Evolutionary conservation across 2,113 vertebrate genomes (phyloP), one percentile per base, ranked within the genome.

Genomic region (Panthera tigris): DNA sequence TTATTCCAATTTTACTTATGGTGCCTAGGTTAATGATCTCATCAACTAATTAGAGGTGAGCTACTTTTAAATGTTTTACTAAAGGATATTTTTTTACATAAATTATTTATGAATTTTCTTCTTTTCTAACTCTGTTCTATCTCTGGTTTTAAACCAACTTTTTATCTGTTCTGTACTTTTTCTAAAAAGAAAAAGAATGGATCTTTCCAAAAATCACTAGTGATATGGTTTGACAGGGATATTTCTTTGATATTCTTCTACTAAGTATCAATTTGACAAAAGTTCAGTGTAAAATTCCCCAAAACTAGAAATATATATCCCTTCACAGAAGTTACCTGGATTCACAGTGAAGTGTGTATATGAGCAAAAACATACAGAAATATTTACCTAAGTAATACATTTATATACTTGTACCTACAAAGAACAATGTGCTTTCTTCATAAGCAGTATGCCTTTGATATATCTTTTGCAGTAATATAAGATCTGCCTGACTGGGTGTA

Each of bases 21-120:
- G 52, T 31, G 57, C 36, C 25, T 52, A 87, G 31, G 19, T 89
- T 96, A 93, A 93, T 69, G 27, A 84, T 63, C 50, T 84, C 21
- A 61, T 41, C 50, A 76, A 76, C 10, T 78, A 93, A 93, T 68
- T 39, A 89, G 69, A 50, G 36, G 39, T 78, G 21, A 68, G 21
- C 12, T 39, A 74, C 39, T 88, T 66, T 25, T 82, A 88, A 92
- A 82, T 66, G 31, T 45, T 78, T 89, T 84, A 39, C 55, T 79
- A 93, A 84, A 90, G 83, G 29, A 63, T 41, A 91, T 84, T 96
- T 96, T 41, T 90, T 69, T 79, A 80, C 45, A 81, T 74, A 85
- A 80, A 63, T 91, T 91, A 29, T 71, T 50, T 52, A 41, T 57
- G n/a, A 65, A 65, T 65, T 89, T 68, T 82, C 66, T 88, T 81